Evolutionary conservation across 1,140 invertebrate species (phyloP).

Genomic region (Andrena cerasifolii): DNA sequence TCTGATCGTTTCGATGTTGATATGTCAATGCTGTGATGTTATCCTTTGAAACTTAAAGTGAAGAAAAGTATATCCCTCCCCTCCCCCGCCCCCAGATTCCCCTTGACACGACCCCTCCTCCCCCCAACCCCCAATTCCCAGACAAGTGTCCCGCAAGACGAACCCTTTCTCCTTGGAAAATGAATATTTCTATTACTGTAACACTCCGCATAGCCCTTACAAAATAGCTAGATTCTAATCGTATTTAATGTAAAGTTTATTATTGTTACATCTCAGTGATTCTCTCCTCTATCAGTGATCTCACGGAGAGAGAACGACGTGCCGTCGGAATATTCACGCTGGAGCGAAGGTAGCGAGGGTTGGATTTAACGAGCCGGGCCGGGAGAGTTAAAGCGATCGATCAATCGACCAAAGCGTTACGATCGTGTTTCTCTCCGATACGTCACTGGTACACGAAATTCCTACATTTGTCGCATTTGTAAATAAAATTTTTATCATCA

Average conservation of each 20-base stretch:
- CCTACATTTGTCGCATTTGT: slow-evolving; percentile 82
- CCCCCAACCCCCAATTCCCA: slow-evolving; percentile 21
- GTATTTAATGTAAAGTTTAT: slow-evolving; percentile 79
- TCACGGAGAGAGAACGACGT: slow-evolving; percentile 66
- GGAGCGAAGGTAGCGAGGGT: background rate
- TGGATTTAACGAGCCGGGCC: background rate
- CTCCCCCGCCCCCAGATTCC: slow-evolving; percentile 1
- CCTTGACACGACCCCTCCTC: background rate
- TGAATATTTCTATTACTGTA: slow-evolving; percentile 73
- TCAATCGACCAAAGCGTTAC: slow-evolving; percentile 34
- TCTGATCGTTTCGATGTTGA: slow-evolving; percentile 77
- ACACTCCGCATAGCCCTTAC: slow-evolving; percentile 74
- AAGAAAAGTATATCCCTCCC: slow-evolving; percentile 56
- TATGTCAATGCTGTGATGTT: slow-evolving; percentile 82
- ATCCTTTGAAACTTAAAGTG: slow-evolving; percentile 75
- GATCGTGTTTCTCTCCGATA: slow-evolving; percentile 72
- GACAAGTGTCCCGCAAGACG: slow-evolving; percentile 44
- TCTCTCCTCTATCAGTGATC: slow-evolving; percentile 72
- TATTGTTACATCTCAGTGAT: slow-evolving; percentile 77
- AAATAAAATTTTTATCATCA: slow-evolving; percentile 83
- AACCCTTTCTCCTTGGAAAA: slow-evolving; percentile 50
- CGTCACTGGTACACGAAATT: slow-evolving; percentile 77
- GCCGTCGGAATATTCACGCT: slow-evolving; percentile 24
- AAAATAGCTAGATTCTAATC: slow-evolving; percentile 76
- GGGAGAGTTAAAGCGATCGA: slow-evolving; percentile 34